Evolutionary conservation across 2,797 vertebrate species (phyloP), one percentile per base, ranked within the genome.

Genomic region (Muraenolepis orangiensis): DNA sequence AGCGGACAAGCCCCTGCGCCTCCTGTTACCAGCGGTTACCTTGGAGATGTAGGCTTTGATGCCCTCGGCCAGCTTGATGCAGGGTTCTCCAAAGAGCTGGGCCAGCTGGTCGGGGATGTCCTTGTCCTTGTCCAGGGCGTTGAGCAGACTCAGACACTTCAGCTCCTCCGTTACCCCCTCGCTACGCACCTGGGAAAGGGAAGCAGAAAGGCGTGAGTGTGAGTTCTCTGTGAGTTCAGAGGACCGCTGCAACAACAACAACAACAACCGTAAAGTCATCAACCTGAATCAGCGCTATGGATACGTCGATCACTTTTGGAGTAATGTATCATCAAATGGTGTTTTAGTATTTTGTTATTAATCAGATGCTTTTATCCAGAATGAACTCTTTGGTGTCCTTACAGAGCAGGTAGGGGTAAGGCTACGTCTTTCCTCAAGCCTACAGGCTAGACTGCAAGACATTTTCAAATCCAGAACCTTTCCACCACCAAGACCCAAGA

Each of bases 31-130:
- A 20, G 18, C 42, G 4, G 4, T 90, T 82, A 95, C 95, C 92
- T 93, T 95, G 81, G 93, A 94, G 83, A 95, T 93, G 3, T 95
- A 96, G 1, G 93, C 90, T 87, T 95, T 95, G 92, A 96, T 94
- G 85, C 93, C 94, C 84, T 93, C 93, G 5, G 94, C 95, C 87
- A 98, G 89, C 75, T 94, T 94, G 88, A 96, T 93, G 90, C 95
- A 96, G 26, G 94, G 91, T 80, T 95, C 94, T 79, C 93, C 95
- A 16, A 92, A 90, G 72, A 93, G 90, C 86, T 95, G 91, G 57
- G 92, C 91, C 81, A 94, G 85, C 85, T 94, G 90, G 72, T 94
- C 92, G 0, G 93, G 93, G 82, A 94, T 93, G 85, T 94, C 91
- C 83, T 88, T 89, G 81, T 93, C 91, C 74, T 88, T 94, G 38